Conservation (phyloP, 2,113 vertebrate genomes). For the Pimephales promelas region DNA sequence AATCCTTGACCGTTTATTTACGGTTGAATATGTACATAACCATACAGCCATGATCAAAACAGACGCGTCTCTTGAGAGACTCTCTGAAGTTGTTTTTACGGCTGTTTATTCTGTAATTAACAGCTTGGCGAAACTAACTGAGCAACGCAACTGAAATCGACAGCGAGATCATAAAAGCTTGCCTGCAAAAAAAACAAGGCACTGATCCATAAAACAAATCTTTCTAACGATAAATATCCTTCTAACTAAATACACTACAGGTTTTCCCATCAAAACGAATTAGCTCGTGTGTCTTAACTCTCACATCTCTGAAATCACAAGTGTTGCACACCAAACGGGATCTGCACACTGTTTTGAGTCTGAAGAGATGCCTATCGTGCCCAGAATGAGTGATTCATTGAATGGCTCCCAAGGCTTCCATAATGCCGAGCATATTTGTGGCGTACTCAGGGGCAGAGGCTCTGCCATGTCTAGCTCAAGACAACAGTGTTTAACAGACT, state of each 20-base stretch:
- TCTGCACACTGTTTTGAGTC: neutral
- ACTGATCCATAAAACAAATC: constrained; percentile 27
- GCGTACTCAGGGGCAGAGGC: constrained; percentile 36
- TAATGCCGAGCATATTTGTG: constrained; percentile 37
- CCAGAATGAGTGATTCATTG: constrained; percentile 25
- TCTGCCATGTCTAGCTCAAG: constrained; percentile 42
- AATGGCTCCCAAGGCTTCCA: constrained; percentile 19
- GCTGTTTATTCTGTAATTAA: constrained; percentile 38
- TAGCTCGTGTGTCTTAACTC: neutral
- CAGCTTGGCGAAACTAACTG: constrained; percentile 26
- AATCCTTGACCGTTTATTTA: constrained; percentile 36
- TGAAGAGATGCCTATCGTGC: constrained; percentile 28
- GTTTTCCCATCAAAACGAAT: neutral
- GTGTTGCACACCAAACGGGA: neutral
- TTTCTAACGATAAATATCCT: constrained; percentile 19
- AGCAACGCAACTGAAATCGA: constrained; percentile 1
- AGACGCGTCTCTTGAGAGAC: constrained; percentile 20
- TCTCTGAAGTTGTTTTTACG: constrained; percentile 38
- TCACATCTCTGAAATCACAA: neutral
- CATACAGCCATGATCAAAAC: constrained; percentile 40
- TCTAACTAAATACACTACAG: neutral
- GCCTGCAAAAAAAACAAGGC: constrained; percentile 23
- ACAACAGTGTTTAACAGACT: constrained; percentile 32
- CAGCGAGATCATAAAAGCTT: constrained; percentile 20
- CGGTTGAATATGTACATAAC: constrained; percentile 25